Percentiles rank a stretch among this genome's conserved stretches.
Evolutionary conservation across 2,797 vertebrate species (phyloP).

Genomic region (Telmatherina bonti): DNA sequence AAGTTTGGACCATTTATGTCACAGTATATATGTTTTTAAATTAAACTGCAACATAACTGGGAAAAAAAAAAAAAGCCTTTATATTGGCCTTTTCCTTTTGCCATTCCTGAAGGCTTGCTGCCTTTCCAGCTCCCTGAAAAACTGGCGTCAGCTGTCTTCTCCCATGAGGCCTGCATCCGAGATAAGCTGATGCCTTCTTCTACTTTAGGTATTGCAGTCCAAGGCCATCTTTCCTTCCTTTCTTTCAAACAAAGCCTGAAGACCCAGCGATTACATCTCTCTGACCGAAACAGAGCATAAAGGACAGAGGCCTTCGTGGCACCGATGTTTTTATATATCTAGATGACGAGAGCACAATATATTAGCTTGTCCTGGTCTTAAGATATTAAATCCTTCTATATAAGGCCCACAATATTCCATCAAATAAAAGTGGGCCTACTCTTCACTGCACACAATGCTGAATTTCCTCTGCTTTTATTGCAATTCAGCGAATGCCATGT

Average conservation of each 20-base stretch:
- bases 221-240: slow-evolving; percentile 61
- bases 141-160: slow-evolving; percentile 67
- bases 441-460: slow-evolving; percentile 9
- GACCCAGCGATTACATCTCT: slow-evolving; percentile 76
- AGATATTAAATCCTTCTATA: slow-evolving; percentile 32
- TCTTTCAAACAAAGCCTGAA: slow-evolving; percentile 48
- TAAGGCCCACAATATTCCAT: slow-evolving; percentile 16
- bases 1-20: slow-evolving; percentile 29
- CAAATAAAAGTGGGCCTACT: slow-evolving; percentile 28
- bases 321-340: slow-evolving; percentile 35
- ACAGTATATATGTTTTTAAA: slow-evolving; percentile 9
- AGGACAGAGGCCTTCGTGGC: slow-evolving; percentile 35
- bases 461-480: slow-evolving; percentile 38
- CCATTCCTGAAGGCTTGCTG: slow-evolving; percentile 50
- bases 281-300: slow-evolving; percentile 52
- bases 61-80: slow-evolving; percentile 54
- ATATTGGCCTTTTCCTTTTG: slow-evolving; percentile 48
- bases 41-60: slow-evolving; percentile 43
- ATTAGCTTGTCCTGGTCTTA: slow-evolving; percentile 38
- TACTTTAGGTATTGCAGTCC: slow-evolving; percentile 68
- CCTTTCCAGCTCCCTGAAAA: slow-evolving; percentile 59
- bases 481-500: slow-evolving; percentile 33
- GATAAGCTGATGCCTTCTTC: slow-evolving; percentile 65
- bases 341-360: slow-evolving; percentile 22
- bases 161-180: slow-evolving; percentile 65